These are phyloP conservation scores for Xylophagus ater DNA, from an alignment of 2,888 invertebrate species.

Conservation along the genomic window DNA sequence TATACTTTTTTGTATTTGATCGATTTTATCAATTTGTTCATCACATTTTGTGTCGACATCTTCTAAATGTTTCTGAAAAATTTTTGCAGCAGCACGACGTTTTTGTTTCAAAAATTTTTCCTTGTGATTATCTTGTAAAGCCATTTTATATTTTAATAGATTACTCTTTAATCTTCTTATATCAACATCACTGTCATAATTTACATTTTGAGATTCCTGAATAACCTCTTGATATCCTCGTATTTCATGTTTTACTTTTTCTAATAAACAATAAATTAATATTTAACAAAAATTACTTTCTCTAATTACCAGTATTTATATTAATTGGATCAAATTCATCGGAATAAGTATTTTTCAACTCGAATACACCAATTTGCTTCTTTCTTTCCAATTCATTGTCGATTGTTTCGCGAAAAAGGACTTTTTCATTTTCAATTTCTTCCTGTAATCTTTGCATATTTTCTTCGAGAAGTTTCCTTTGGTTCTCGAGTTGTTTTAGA, in stretches of 20 bases:
- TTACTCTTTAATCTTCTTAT: constrained; percentile 12
- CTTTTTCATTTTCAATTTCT: constrained; percentile 15
- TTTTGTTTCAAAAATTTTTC: constrained; percentile 11
- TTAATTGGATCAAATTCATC: constrained; percentile 10
- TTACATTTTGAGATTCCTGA: background rate
- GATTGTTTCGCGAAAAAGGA: constrained; percentile 9
- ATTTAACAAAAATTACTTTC: background rate
- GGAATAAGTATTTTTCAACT: background rate
- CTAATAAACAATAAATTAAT: constrained; percentile 1
- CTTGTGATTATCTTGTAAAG: constrained; percentile 8
- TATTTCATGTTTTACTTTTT: constrained; percentile 8
- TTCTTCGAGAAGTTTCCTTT: constrained; percentile 10
- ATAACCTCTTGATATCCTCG: constrained; percentile 11
- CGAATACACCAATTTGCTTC: background rate
- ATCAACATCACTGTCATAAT: constrained; percentile 10
- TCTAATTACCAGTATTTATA: constrained; percentile 10
- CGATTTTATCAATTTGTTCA: constrained; percentile 13
- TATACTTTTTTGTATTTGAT: constrained; percentile 12
- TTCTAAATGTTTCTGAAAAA: constrained; percentile 15
- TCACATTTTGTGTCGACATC: constrained; percentile 13
- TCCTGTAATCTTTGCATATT: constrained; percentile 14
- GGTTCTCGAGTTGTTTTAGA: constrained; percentile 10
- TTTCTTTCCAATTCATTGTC: constrained; percentile 13
- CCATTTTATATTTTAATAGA: constrained; percentile 11
- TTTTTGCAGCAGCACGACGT: constrained; percentile 13